These are phyloP conservation scores for Aegotheles bennettii DNA, from an alignment of 2,113 vertebrate species.

Conservation along the genomic window DNA sequence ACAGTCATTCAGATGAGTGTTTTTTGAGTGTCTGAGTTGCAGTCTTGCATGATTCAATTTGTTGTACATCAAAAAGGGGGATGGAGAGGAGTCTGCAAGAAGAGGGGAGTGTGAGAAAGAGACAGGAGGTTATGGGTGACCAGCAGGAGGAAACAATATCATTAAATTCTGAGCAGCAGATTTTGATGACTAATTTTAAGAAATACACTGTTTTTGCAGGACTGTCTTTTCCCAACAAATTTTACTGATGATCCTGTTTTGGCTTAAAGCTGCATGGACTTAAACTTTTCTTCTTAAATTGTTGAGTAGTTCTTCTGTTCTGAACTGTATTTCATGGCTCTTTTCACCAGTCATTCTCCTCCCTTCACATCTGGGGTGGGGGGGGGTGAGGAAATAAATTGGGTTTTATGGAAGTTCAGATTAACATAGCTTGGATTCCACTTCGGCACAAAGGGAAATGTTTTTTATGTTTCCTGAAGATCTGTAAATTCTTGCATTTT, in stretches of 20 bases:
- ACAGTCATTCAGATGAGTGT: background rate
- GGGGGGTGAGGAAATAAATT: accelerated
- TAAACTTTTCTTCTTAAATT: background rate
- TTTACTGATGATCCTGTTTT: background rate
- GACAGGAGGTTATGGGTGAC: background rate
- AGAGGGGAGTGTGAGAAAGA: background rate
- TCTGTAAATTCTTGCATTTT: background rate
- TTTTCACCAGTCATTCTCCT: background rate
- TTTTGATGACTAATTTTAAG: background rate
- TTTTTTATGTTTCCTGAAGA: background rate
- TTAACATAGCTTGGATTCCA: background rate
- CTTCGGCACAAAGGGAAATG: background rate
- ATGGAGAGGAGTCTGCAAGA: background rate
- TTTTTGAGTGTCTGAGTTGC: background rate
- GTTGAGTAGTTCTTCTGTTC: background rate
- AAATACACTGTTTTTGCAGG: background rate
- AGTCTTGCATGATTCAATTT: background rate
- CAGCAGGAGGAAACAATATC: background rate
- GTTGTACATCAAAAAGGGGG: background rate
- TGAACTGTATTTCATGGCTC: background rate
- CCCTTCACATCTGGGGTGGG: background rate
- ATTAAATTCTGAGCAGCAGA: background rate
- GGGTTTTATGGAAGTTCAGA: background rate
- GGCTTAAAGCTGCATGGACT: background rate
- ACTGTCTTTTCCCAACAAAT: background rate